These are phyloP conservation scores for Tamandua tetradactyla DNA, from an alignment of 2,797 vertebrate genomes.

Conservation along the genomic window DNA sequence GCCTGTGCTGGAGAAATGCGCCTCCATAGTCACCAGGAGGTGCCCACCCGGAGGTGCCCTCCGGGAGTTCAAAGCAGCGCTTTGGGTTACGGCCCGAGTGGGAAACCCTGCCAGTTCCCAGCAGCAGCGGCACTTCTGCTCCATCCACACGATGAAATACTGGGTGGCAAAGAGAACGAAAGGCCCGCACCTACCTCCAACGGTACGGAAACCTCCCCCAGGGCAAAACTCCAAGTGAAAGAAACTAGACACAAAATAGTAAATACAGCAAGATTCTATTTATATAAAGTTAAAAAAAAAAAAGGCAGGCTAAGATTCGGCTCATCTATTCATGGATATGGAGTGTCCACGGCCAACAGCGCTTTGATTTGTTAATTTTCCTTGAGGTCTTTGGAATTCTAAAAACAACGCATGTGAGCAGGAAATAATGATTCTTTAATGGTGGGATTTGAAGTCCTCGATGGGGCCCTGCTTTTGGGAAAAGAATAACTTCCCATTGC, in stretches of 20 bases:
- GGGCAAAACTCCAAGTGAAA: neutral
- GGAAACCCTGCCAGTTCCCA: neutral
- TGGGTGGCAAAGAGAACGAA: accelerated
- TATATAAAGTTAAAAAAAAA: accelerated
- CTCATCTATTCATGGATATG: accelerated
- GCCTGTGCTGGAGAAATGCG: accelerated
- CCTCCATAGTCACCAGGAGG: accelerated
- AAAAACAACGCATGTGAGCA: neutral
- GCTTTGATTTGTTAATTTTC: neutral
- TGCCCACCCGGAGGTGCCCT: too few relatives aligned
- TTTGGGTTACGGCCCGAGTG: accelerated
- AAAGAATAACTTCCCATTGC: neutral
- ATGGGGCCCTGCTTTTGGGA: neutral
- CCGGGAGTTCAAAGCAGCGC: accelerated
- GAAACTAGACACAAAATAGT: neutral
- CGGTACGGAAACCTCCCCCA: accelerated
- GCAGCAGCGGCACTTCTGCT: accelerated
- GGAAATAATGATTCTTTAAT: neutral
- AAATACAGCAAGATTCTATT: accelerated
- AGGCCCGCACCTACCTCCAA: accelerated
- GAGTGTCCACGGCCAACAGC: accelerated
- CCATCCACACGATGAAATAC: accelerated
- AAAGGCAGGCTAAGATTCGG: too few relatives aligned
- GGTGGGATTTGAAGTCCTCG: neutral
- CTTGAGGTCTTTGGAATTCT: neutral